phyloP scores from a whole-genome alignment of 2,797 vertebrate genomes.

The Neoniphon sammara region DNA sequence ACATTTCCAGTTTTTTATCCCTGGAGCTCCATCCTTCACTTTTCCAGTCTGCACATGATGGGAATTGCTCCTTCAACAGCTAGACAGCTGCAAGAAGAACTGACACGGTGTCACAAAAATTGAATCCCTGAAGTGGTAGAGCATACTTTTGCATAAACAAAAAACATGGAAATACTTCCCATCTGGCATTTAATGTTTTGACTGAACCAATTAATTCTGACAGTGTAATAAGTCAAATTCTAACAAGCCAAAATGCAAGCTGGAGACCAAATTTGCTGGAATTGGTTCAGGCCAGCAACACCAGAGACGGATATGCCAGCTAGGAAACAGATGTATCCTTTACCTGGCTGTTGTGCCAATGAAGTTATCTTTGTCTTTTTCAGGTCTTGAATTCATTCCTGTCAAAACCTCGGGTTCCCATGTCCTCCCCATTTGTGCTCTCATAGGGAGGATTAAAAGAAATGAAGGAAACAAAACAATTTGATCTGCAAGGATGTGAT shows the following conservation, averaged over 20 bases:
- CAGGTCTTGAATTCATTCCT: slow-evolving; percentile 15
- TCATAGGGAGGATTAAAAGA: neutral
- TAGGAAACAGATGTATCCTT: neutral
- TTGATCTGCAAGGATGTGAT: slow-evolving; percentile 28
- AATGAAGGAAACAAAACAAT: slow-evolving; percentile 7
- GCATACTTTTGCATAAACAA: neutral
- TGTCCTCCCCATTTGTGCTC: neutral
- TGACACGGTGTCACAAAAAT: neutral
- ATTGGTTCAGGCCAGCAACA: neutral
- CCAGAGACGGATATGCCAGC: neutral
- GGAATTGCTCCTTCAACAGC: neutral
- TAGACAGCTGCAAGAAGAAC: neutral
- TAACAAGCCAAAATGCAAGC: neutral
- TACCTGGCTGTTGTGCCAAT: neutral
- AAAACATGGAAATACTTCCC: slow-evolving; percentile 1
- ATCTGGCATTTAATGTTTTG: neutral
- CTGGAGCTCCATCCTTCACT: neutral
- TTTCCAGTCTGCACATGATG: neutral
- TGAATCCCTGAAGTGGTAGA: neutral
- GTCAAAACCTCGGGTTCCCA: neutral
- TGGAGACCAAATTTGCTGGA: neutral
- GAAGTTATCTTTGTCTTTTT: neutral
- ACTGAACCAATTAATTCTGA: neutral
- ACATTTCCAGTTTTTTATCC: neutral
- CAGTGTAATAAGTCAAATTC: neutral